A percentile compares a stretch with the other conserved stretches of the same genome.
These are phyloP conservation scores for Drosophila macrospina DNA, from an alignment of 2,888 invertebrate genomes.

Conservation along the genomic window DNA sequence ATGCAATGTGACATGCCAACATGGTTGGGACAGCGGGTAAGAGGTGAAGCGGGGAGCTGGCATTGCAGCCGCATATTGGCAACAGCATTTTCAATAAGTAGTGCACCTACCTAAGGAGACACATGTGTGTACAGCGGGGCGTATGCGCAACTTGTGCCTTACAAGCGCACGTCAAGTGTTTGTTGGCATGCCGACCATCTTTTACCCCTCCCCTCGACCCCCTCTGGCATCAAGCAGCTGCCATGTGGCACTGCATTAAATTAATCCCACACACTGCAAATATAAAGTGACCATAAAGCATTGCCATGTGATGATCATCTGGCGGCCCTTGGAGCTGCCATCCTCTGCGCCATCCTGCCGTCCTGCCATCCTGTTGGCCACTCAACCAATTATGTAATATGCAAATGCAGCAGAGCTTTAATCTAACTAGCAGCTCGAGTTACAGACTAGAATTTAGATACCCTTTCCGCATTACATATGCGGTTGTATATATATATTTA, in stretches of 20 bases:
- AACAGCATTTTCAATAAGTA: slow-evolving; percentile 69
- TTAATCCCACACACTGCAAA: slow-evolving; percentile 57
- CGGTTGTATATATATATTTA: no score
- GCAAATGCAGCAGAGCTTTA: slow-evolving; percentile 59
- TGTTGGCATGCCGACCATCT: slow-evolving; percentile 19
- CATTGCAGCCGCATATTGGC: slow-evolving; percentile 52
- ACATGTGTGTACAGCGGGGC: slow-evolving; percentile 35
- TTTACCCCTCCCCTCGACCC: background rate
- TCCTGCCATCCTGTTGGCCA: slow-evolving; percentile 29
- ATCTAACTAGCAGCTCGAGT: slow-evolving; percentile 2
- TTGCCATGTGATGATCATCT: slow-evolving; percentile 44
- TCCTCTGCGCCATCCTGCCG: slow-evolving; percentile 2
- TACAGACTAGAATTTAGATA: slow-evolving; percentile 7
- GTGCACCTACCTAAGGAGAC: slow-evolving; percentile 24
- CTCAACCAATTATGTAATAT: slow-evolving; percentile 67
- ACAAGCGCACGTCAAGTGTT: slow-evolving; percentile 68
- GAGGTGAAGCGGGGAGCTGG: background rate
- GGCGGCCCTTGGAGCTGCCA: slow-evolving; percentile 17
- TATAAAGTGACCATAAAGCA: slow-evolving; percentile 70
- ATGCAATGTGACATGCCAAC: background rate
- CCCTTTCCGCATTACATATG: slow-evolving; percentile 6
- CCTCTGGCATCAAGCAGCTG: no score
- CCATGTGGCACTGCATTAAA: slow-evolving; percentile 24
- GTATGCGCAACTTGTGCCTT: slow-evolving; percentile 69
- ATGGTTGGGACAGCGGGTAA: background rate